Evolutionary conservation across 2,888 invertebrate species (phyloP).

Genomic region (Noctua pronuba): DNA sequence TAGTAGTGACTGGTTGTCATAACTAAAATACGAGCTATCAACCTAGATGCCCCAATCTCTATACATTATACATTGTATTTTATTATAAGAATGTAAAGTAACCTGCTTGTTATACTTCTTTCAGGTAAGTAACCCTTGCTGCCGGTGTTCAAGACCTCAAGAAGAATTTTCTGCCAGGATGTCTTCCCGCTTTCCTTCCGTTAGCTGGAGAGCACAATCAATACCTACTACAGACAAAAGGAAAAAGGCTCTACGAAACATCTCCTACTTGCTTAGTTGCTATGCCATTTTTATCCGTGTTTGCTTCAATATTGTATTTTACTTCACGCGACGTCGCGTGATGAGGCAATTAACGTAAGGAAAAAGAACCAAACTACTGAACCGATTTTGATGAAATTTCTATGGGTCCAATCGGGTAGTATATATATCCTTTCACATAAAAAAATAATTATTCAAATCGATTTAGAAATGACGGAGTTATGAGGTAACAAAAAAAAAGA

Average conservation of each 20-base stretch:
- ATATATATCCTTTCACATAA: no score
- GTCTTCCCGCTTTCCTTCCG: not conserved
- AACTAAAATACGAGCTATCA: not conserved
- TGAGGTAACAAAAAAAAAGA: no score
- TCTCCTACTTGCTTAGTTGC: not conserved
- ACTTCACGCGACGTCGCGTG: no score
- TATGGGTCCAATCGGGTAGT: no score
- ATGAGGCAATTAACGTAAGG: no score
- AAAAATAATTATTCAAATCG: no score
- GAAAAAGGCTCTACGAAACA: not conserved
- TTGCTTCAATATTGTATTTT: constrained; percentile 6
- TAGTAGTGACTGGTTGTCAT: not conserved
- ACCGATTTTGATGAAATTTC: no score
- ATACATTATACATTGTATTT: not conserved
- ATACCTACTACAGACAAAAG: not conserved
- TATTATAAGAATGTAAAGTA: not conserved
- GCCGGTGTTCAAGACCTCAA: not conserved
- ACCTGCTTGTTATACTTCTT: constrained; percentile 1
- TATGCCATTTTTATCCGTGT: not conserved
- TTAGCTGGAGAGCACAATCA: not conserved
- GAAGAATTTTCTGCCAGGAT: not conserved
- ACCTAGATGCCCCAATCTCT: not conserved
- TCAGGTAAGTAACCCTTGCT: not conserved
- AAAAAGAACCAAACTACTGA: no score
- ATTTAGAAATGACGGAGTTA: no score